Evolutionary conservation across 2,888 invertebrate genomes (phyloP).

Genomic region (Choristoneura rosaceana): DNA sequence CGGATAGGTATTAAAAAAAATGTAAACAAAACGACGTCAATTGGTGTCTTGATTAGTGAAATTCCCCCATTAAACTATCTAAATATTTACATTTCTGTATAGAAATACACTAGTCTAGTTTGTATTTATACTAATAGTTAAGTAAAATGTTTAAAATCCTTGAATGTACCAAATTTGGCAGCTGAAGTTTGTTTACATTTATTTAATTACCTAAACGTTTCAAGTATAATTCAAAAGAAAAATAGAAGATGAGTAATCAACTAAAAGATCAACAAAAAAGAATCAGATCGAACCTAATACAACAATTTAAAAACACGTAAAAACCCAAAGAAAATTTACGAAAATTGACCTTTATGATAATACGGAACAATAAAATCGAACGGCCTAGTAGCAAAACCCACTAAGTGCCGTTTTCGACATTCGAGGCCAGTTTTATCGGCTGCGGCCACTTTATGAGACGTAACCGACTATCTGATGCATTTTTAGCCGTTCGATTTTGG

Average conservation of each 20-base stretch:
- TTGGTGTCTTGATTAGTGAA: too few relatives aligned
- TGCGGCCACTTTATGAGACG: slow-evolving; percentile 81
- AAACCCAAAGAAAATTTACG: slow-evolving; percentile 39
- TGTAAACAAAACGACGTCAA: too few relatives aligned
- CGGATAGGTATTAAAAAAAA: too few relatives aligned
- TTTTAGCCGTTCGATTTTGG: slow-evolving; percentile 77
- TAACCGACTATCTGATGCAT: slow-evolving; percentile 78
- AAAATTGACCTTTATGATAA: slow-evolving; percentile 42
- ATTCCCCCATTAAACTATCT: too few relatives aligned
- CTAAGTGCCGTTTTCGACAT: slow-evolving; percentile 46
- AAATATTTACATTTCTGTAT: too few relatives aligned
- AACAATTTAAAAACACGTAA: slow-evolving; percentile 39
- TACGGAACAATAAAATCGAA: slow-evolving; percentile 40
- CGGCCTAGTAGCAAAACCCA: slow-evolving; percentile 42
- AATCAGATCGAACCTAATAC: slow-evolving; percentile 7
- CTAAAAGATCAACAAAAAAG: background rate
- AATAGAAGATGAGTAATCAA: too few relatives aligned
- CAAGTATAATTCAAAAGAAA: background rate
- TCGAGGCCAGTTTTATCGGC: slow-evolving; percentile 60
- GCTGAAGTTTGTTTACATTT: too few relatives aligned
- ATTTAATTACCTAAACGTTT: too few relatives aligned
- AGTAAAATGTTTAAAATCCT: too few relatives aligned
- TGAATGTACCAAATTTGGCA: too few relatives aligned
- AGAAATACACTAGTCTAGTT: too few relatives aligned
- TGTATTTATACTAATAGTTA: too few relatives aligned